These are phyloP conservation scores for Hololepta plana DNA, from an alignment of 2,888 invertebrate species.

Conservation along the genomic window DNA sequence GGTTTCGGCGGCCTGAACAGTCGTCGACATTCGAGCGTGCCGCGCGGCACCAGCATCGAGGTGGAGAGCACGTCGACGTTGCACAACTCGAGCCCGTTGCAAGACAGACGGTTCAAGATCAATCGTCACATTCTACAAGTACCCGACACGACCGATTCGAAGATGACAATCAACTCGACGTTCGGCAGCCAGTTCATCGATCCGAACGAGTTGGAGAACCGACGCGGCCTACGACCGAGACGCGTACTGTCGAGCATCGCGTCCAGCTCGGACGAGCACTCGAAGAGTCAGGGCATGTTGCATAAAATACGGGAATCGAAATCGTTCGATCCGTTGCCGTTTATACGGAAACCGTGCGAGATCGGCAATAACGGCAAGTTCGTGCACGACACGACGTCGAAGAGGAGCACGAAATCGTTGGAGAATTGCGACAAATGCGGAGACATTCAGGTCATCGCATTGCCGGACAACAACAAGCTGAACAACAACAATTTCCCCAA, in stretches of 20 bases:
- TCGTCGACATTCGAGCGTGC: constrained; percentile 47
- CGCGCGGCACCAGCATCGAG: constrained; percentile 34
- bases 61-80: constrained; percentile 36
- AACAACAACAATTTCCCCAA: constrained; percentile 36
- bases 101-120: constrained; percentile 19
- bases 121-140: constrained; percentile 31
- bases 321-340: constrained; percentile 45
- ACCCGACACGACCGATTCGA: constrained; percentile 32
- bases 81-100: constrained; percentile 32
- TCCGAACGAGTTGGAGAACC: constrained; percentile 13
- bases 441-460: constrained; percentile 25
- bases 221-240: constrained; percentile 21
- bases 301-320: constrained; percentile 38
- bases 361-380: no score
- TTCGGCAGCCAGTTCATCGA: constrained; percentile 24
- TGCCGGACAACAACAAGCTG: constrained; percentile 27
- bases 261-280: constrained; percentile 38
- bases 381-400: constrained; percentile 10
- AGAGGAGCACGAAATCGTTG: constrained; percentile 22
- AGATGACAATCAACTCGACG: constrained; percentile 28
- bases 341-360: constrained; percentile 7
- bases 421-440: constrained; percentile 31
- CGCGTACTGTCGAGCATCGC: constrained; percentile 47
- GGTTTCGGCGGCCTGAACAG: constrained; percentile 31
- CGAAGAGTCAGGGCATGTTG: constrained; percentile 20